Base-by-base conservation (phyloP, 2,113 vertebrate genomes). In the Manacus vitellinus region DNA sequence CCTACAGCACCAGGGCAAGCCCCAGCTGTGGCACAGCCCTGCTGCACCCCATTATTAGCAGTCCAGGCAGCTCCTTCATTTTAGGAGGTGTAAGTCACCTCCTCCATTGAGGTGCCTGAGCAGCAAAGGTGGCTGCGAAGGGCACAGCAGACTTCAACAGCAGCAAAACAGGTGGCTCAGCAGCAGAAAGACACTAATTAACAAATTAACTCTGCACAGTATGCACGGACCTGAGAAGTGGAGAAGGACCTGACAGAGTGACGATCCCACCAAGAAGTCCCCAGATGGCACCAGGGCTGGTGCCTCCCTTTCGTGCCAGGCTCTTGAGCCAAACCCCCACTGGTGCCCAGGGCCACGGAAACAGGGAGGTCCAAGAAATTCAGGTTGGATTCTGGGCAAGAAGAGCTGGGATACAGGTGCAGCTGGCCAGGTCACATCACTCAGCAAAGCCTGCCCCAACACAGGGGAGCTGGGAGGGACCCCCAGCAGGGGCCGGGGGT, bases 271-370 rank as follows among this genome's bases (percentile, higher is more conserved):
- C 51, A 66, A 33, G 7, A 35, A 85, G 30, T 27, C 41, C 46
- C 14, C 65, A 51, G 25, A 0, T 0, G 14, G 35, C 33, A 65
- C 5, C 0, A 0, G 14, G 25, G 12, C 43, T 72, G 47, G 39
- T 1, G 1, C 3, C 0, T 72, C 43, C 33, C 58, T 68, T 80
- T 0, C 0, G 19, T 63, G 52, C 43, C 62, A 11, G 22, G 22
- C 75, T 19, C 44, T 59, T 65, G 49, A 77, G 28, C 39, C 66
- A 92, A 92, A 70, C 8, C 23, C 14, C 13, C 3, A 2, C 20
- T 18, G 21, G 37, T 78, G 75, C 22, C 49, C 41, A 66, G 8
- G 9, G 44, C 41, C 5, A 3, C 19, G 46, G 43, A 88, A 90
- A 78, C 23, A 74, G 47, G 7, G 13, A 41, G 30, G 24, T 19